Evolutionary conservation across 2,113 vertebrate species (phyloP).

Genomic region (Seriola aureovittata): DNA sequence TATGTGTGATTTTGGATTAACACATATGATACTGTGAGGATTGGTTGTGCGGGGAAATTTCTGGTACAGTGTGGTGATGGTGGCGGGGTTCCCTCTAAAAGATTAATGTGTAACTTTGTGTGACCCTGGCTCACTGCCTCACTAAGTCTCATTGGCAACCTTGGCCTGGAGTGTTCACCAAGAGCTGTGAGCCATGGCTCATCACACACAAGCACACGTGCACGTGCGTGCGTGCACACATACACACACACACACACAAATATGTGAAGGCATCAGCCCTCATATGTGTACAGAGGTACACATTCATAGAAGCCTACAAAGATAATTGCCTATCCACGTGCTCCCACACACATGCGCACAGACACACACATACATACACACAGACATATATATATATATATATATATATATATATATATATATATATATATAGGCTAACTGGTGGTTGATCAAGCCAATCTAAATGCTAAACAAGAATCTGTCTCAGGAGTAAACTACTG

Average conservation of each 20-base stretch:
- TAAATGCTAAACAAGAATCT: slow-evolving; percentile 83
- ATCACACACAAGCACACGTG: slow-evolving; percentile 62
- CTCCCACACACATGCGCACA: slow-evolving; percentile 7
- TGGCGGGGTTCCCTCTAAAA: slow-evolving; percentile 63
- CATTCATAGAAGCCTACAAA: slow-evolving; percentile 31
- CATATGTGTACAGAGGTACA: slow-evolving; percentile 35
- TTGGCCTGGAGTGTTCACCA: slow-evolving; percentile 64
- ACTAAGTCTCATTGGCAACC: slow-evolving; percentile 59
- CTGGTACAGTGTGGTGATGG: slow-evolving; percentile 27
- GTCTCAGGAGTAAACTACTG: slow-evolving; percentile 72
- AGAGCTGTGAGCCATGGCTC: slow-evolving; percentile 71
- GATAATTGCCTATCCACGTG: slow-evolving; percentile 9
- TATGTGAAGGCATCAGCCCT: background rate
- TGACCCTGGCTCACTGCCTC: slow-evolving; percentile 78
- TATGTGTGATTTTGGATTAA: background rate
- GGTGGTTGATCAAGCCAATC: slow-evolving; percentile 81
- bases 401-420: slow-evolving; percentile 30
- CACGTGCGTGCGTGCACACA: background rate
- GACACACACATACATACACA: slow-evolving; percentile 3
- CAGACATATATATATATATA: slow-evolving; percentile 21
- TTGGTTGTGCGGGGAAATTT: background rate
- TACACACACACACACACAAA: background rate
- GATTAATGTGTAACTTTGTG: slow-evolving; percentile 79
- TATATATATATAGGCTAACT: slow-evolving; percentile 54
- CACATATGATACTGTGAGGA: background rate